These are phyloP conservation scores for Prionailurus bengalensis DNA, from an alignment of 2,113 vertebrate genomes.

Conservation along the genomic window DNA sequence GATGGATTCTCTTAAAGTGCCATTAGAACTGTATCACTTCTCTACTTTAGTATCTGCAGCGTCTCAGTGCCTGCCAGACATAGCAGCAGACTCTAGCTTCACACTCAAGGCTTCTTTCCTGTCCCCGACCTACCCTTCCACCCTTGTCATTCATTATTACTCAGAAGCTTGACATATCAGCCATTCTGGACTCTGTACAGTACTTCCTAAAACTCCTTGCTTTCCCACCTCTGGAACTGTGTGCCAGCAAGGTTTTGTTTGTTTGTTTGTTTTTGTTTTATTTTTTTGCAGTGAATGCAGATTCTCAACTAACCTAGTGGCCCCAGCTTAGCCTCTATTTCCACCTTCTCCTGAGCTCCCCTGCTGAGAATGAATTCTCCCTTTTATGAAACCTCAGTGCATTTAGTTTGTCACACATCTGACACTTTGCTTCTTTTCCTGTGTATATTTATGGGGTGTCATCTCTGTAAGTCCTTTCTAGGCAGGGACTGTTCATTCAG, in stretches of 20 bases:
- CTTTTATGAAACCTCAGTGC: not conserved
- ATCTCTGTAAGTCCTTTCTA: not conserved
- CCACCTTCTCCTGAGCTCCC: not conserved
- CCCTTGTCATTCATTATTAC: not conserved
- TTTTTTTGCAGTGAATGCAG: not conserved
- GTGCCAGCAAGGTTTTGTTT: not conserved
- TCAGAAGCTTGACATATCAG: not conserved
- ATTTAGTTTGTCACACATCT: not conserved
- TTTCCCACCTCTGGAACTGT: not conserved
- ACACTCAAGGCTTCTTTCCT: not conserved
- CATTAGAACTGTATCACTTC: not conserved
- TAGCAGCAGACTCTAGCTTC: not conserved
- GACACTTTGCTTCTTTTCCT: not conserved
- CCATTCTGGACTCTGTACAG: not conserved
- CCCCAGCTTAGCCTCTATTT: not conserved
- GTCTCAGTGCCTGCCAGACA: not conserved
- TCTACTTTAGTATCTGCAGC: not conserved
- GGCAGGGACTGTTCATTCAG: not conserved
- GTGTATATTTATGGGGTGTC: not conserved
- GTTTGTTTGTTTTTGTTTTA: not conserved
- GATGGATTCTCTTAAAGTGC: not conserved
- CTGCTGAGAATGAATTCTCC: not conserved
- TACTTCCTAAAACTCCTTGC: not conserved
- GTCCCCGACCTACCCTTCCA: not conserved
- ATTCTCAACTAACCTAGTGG: not conserved